These are phyloP conservation scores for Cassiopea xamachana DNA, from an alignment of 30 jellyfish, hydroid and myxozoan species.

Conservation along the genomic window DNA sequence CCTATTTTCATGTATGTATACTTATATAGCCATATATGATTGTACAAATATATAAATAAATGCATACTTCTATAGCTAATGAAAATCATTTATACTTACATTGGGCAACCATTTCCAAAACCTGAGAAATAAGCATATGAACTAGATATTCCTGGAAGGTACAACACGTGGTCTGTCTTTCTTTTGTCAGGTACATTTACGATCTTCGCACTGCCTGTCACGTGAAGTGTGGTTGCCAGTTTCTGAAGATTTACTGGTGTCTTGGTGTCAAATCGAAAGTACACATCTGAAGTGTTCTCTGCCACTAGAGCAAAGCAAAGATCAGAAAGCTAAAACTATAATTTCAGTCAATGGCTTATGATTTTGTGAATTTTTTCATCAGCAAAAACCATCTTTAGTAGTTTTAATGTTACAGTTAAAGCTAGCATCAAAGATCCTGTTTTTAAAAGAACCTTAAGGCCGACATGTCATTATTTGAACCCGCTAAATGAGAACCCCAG, in stretches of 20 bases:
- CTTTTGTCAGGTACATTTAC: neutral
- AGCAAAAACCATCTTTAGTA: too few relatives aligned
- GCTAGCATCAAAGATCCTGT: too few relatives aligned
- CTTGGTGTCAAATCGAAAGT: neutral
- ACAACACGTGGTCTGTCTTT: neutral
- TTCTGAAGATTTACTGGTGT: neutral
- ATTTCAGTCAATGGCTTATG: too few relatives aligned
- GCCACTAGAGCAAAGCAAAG: neutral
- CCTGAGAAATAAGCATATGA: constrained; percentile 3
- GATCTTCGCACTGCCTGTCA: neutral
- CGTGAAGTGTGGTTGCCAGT: neutral
- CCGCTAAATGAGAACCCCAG: too few relatives aligned
- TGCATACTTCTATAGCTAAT: too few relatives aligned
- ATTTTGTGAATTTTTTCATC: too few relatives aligned
- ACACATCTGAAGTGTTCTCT: neutral
- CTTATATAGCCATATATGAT: too few relatives aligned
- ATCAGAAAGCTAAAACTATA: neutral
- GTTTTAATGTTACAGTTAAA: too few relatives aligned
- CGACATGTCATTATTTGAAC: too few relatives aligned
- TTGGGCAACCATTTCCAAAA: constrained; percentile 2
- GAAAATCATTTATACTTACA: neutral
- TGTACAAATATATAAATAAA: too few relatives aligned
- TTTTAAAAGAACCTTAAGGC: too few relatives aligned
- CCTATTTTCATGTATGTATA: too few relatives aligned
- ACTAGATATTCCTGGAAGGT: constrained; percentile 12